phyloP scores from a whole-genome alignment of 2,888 invertebrate genomes.

The Tanytarsus gracilentus region DNA sequence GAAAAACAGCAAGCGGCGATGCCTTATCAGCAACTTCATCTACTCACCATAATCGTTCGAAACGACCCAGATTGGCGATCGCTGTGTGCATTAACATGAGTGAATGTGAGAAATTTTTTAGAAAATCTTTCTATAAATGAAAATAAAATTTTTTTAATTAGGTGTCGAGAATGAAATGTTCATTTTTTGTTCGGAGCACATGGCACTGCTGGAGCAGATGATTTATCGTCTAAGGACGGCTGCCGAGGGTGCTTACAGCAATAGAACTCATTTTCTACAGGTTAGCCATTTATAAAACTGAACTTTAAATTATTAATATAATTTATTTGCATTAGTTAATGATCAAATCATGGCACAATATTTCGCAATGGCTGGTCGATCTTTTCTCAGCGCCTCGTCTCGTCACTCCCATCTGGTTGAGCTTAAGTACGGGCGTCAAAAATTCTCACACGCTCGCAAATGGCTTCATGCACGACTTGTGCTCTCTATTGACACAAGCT shows the following conservation, averaged over 20 bases:
- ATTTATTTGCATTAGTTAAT: constrained; percentile 39
- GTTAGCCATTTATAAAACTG: constrained; percentile 37
- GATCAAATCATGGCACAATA: constrained; percentile 45
- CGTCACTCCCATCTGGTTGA: constrained; percentile 57
- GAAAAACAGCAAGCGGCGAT: constrained; percentile 30
- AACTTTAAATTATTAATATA: not conserved
- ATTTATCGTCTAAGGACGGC: constrained; percentile 59
- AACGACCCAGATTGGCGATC: constrained; percentile 53
- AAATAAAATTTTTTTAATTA: too few relatives aligned
- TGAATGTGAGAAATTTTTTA: too few relatives aligned
- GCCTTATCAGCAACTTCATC: constrained; percentile 12
- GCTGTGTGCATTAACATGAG: constrained; percentile 55
- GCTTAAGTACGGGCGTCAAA: constrained; percentile 44
- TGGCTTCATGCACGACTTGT: constrained; percentile 49
- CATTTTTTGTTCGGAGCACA: constrained; percentile 69
- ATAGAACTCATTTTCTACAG: constrained; percentile 44
- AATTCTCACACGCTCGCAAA: constrained; percentile 43
- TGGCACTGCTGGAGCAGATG: constrained; percentile 62
- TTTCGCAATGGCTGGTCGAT: constrained; percentile 52
- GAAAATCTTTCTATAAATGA: too few relatives aligned
- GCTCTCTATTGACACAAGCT: constrained; percentile 56
- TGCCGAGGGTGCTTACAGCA: constrained; percentile 56
- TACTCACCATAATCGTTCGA: constrained; percentile 30
- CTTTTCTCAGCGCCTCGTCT: constrained; percentile 59
- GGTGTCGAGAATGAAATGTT: constrained; percentile 59